Base-by-base conservation (phyloP, 2,113 vertebrate species). In the Scatophagus argus region DNA sequence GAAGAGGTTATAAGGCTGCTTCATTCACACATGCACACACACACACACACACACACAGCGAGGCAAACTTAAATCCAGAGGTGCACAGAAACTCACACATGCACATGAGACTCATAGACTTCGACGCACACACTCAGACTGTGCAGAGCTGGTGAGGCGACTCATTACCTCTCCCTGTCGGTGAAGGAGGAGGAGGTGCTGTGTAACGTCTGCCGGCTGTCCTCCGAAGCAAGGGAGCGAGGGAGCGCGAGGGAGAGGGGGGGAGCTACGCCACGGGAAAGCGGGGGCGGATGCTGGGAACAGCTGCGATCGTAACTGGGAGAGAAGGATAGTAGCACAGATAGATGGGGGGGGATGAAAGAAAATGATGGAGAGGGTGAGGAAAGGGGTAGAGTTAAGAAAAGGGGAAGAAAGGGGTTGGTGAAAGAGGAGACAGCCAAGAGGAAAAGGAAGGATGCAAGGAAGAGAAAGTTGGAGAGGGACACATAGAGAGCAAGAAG, bases 131-230 rank as follows among this genome's bases (percentile, higher is more conserved):
- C 55, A 62, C 74, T 38, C 29, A 51, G 67, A 32, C 43, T 39
- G 60, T 80, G 76, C 59, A 46, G 68, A 43, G 81, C 52, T 60
- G 82, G 58, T 21, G 79, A 70, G 85, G 79, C 80, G 82, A 86
- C 72, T 89, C 88, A 83, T 90, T 95, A 95, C 95, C 95, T 95
- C 92, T 95, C 94, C 81, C 95, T 93, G 94, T 95, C 94, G 63
- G 89, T 87, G 88, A 94, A 94, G 80, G 95, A 94, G 79, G 94
- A 94, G 69, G 94, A 92, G 85, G 93, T 90, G 91, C 94, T 94
- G 91, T 93, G 94, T 79, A 95, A 84, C 61, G 94, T 93, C 92
- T 95, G 94, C 84, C 94, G 92, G 86, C 95, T 95, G 85, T 95
- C 95, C 92, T 95, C 95, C 36, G 91, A 90, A 82, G 91, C 89